These are phyloP conservation scores for Acromyrmex heyeri DNA, from an alignment of 1,140 invertebrate species.

Conservation along the genomic window DNA sequence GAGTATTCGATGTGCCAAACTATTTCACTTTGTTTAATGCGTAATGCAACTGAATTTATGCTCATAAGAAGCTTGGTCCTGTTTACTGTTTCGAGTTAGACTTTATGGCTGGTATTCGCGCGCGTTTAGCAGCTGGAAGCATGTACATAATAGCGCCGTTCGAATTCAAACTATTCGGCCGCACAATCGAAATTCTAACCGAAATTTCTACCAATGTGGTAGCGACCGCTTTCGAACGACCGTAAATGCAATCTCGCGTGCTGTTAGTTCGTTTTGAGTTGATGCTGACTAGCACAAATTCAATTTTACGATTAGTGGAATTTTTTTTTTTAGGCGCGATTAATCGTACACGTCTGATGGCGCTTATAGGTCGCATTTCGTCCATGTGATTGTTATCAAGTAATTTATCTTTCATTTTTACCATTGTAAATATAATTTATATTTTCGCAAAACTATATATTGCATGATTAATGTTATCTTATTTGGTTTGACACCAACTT, in stretches of 20 bases:
- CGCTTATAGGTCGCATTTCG: conserved; percentile 29
- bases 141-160: conserved; percentile 56
- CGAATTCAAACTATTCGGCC: conserved; percentile 68
- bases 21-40: conserved; percentile 61
- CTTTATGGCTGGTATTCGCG: conserved; percentile 64
- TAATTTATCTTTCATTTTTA: conserved; percentile 35
- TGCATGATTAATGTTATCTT: conserved; percentile 13
- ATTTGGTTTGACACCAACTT: background rate
- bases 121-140: conserved; percentile 62
- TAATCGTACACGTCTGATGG: conserved; percentile 8
- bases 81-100: conserved; percentile 70
- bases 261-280: conserved; percentile 58
- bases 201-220: conserved; percentile 9
- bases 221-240: background rate
- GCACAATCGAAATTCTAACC: conserved; percentile 69
- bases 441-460: background rate
- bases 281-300: conserved; percentile 69
- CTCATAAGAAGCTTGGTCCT: conserved; percentile 67
- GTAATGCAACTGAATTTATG: conserved; percentile 65
- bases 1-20: conserved; percentile 50
- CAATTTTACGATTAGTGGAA: conserved; percentile 61
- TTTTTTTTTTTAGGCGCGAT: conserved; percentile 20
- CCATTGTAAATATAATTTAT: background rate
- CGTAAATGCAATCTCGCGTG: conserved; percentile 71
- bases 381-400: conserved; percentile 19